Conservation (phyloP, 37 sponge, comb jelly and placozoan genomes). For the Bolinopsis microptera region DNA sequence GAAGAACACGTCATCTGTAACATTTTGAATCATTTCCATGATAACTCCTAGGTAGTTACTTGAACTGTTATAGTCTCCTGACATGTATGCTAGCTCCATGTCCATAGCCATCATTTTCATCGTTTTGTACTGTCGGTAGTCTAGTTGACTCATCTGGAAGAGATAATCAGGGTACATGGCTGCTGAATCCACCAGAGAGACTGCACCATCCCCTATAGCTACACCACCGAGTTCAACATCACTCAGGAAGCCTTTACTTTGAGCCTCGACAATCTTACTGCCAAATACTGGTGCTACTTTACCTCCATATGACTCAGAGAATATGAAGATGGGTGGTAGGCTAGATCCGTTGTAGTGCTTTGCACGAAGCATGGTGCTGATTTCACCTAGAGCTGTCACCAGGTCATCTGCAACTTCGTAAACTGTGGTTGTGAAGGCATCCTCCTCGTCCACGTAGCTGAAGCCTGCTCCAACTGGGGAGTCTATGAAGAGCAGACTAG, state of each 20-base stretch:
- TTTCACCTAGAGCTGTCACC: constrained; percentile 20
- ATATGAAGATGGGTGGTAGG: constrained; percentile 79
- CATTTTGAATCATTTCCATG: constrained; percentile 1
- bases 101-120: background rate
- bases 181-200: constrained; percentile 29
- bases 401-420: constrained; percentile 60
- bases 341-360: constrained; percentile 14
- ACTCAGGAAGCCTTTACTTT: background rate
- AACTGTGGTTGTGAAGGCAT: constrained; percentile 73
- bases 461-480: constrained; percentile 89
- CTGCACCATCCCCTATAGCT: constrained; percentile 76
- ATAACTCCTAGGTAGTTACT: background rate
- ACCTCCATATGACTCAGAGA: constrained; percentile 89
- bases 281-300: constrained; percentile 86
- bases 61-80: constrained; percentile 14
- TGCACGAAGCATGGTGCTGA: background rate
- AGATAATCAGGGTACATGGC: constrained; percentile 45
- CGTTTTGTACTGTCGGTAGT: background rate
- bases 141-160: constrained; percentile 50
- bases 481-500: constrained; percentile 85
- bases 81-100: background rate
- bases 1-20: constrained; percentile 61
- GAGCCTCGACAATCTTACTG: constrained; percentile 52
- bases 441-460: constrained; percentile 76
- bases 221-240: constrained; percentile 74